A percentile compares a stretch with the other conserved stretches of the same genome.
These are phyloP conservation scores for Epistrophe eligans DNA, from an alignment of 2,888 invertebrate genomes.

Conservation along the genomic window DNA sequence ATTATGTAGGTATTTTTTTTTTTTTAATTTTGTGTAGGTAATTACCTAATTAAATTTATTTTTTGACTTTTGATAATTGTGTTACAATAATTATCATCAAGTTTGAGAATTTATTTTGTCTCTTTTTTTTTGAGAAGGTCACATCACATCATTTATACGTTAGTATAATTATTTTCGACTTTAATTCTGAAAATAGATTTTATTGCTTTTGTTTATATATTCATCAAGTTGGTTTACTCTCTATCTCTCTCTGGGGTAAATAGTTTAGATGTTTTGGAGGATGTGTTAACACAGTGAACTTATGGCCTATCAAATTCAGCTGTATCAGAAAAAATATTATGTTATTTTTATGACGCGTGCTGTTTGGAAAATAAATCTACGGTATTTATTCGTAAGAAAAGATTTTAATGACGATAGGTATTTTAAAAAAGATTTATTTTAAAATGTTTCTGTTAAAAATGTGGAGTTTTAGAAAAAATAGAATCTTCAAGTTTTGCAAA, in stretches of 20 bases:
- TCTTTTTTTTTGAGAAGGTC: slow-evolving; percentile 62
- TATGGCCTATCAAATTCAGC: slow-evolving; percentile 25
- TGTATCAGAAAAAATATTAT: not conserved
- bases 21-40: not conserved
- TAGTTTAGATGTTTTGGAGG: not conserved
- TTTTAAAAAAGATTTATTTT: not conserved
- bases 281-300: slow-evolving; percentile 28
- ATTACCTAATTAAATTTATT: slow-evolving; percentile 33
- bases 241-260: slow-evolving; percentile 1
- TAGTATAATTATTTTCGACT: slow-evolving; percentile 37
- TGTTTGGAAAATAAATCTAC: not conserved
- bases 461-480: not conserved
- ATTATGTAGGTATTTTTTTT: not conserved
- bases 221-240: slow-evolving; percentile 18
- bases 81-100: slow-evolving; percentile 58
- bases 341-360: slow-evolving; percentile 2
- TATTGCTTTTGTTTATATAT: slow-evolving; percentile 29
- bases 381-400: slow-evolving; percentile 1
- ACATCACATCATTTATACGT: slow-evolving; percentile 45
- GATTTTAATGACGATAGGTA: not conserved
- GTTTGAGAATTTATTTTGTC: slow-evolving; percentile 44
- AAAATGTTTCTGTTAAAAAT: not conserved
- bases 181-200: slow-evolving; percentile 62
- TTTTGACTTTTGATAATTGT: slow-evolving; percentile 44
- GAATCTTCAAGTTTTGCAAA: too few relatives aligned